phyloP scores from a whole-genome alignment of 2,888 invertebrate species.

The Hedychridium roseum region DNA sequence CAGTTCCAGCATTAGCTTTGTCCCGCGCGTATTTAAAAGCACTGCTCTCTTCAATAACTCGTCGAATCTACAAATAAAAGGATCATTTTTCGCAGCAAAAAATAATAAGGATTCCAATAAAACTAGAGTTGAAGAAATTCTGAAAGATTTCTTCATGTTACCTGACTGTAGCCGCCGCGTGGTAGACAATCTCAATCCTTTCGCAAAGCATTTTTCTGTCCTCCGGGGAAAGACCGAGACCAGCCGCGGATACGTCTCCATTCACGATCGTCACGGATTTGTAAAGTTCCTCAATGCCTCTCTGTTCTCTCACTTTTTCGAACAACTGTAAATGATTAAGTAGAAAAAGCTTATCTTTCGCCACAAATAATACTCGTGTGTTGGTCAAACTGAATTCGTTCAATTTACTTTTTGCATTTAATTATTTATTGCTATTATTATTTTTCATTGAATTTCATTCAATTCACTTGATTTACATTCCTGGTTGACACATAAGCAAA shows the following conservation, averaged over 20 bases:
- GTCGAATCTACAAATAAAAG: conserved; percentile 76
- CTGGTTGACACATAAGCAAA: no score
- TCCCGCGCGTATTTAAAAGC: conserved; percentile 90
- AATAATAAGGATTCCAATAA: not conserved
- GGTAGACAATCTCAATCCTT: conserved; percentile 85
- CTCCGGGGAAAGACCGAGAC: conserved; percentile 73
- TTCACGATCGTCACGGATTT: conserved; percentile 76
- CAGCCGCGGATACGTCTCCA: conserved; percentile 76
- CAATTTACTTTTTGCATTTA: no score
- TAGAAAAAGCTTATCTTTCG: no score
- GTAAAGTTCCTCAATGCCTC: conserved; percentile 71
- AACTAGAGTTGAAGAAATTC: not conserved
- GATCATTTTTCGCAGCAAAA: no score
- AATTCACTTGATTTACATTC: no score
- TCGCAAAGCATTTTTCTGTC: conserved; percentile 73
- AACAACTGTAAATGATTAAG: conserved; percentile 80
- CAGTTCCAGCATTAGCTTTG: conserved; percentile 84
- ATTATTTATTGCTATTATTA: no score
- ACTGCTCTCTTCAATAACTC: conserved; percentile 90
- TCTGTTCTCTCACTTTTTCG: conserved; percentile 72
- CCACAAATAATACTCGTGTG: no score
- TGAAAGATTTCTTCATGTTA: conserved; percentile 18
- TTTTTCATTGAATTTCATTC: no score
- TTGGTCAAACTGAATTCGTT: no score
- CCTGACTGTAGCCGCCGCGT: conserved; percentile 67